Percentiles rank a stretch among this genome's conserved stretches.
Conservation (phyloP, 2,888 invertebrate species). For the Nymphalis polychloros region DNA sequence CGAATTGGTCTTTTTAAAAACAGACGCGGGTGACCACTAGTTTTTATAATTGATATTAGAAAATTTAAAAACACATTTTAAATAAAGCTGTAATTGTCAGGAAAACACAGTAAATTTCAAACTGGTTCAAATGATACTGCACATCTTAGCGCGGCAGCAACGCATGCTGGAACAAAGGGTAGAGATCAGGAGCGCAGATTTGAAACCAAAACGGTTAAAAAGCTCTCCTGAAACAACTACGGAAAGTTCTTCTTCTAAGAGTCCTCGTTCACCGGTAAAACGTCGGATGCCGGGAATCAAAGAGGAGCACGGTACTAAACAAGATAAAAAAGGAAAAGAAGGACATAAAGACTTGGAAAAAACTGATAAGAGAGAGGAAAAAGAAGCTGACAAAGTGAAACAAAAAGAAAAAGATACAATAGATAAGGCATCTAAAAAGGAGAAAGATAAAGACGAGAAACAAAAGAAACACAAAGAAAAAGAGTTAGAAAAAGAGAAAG, state of each 20-base stretch:
- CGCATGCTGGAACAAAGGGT: conserved; percentile 63
- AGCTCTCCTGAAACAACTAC: conserved; percentile 16
- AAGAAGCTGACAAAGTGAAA: neutral
- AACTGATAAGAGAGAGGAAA: neutral
- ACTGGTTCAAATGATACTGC: conserved; percentile 59
- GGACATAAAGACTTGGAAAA: neutral
- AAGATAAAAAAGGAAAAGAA: conserved; percentile 32
- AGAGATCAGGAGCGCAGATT: conserved; percentile 50
- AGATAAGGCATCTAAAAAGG: conserved; percentile 31
- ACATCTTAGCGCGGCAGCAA: conserved; percentile 65
- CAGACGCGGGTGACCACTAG: too few species aligned
- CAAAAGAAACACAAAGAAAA: conserved; percentile 24
- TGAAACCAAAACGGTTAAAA: conserved; percentile 32
- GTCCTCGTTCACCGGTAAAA: conserved; percentile 28
- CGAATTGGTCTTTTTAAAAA: too few species aligned
- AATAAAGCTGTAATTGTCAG: conserved; percentile 43
- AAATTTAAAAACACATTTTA: neutral
- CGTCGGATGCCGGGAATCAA: conserved; percentile 30
- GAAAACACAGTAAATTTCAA: conserved; percentile 61
- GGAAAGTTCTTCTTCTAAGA: conserved; percentile 33
- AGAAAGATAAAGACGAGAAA: conserved; percentile 35
- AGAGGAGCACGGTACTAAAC: conserved; percentile 26
- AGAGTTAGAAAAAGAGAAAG: conserved; percentile 27
- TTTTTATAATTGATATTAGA: too few species aligned
- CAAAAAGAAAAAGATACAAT: conserved; percentile 15